These are phyloP conservation scores for Apis cerana DNA, from an alignment of 1,140 invertebrate genomes.

Conservation along the genomic window DNA sequence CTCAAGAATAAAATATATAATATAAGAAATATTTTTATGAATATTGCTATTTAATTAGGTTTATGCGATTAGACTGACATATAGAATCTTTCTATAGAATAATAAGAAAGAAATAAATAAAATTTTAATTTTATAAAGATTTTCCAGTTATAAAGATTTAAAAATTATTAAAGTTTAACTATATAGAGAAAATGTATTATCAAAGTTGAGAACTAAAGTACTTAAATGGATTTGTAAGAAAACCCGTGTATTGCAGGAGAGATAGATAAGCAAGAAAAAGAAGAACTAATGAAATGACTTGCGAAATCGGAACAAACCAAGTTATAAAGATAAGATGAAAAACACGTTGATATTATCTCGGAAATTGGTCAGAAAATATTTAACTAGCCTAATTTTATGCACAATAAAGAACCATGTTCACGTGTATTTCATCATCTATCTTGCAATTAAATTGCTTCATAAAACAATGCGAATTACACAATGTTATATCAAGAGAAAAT, in stretches of 20 bases:
- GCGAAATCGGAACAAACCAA: not conserved
- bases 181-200: not conserved
- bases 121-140: too few species aligned
- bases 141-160: not conserved
- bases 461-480: not conserved
- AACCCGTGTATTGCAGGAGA: not conserved
- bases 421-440: not conserved
- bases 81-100: too few species aligned
- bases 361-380: not conserved
- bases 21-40: too few species aligned
- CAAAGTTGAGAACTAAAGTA: not conserved
- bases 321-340: constrained; percentile 29
- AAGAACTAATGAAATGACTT: not conserved
- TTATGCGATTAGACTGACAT: too few species aligned
- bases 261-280: not conserved
- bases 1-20: too few species aligned
- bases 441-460: not conserved
- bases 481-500: not conserved
- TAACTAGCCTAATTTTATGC: not conserved
- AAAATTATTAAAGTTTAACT: too few species aligned
- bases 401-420: not conserved
- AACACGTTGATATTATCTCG: not conserved
- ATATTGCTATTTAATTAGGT: too few species aligned
- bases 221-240: not conserved
- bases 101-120: too few species aligned